Percentiles rank a stretch among this genome's conserved stretches.
Evolutionary conservation across 1,140 invertebrate species (phyloP).

Genomic region (Zaprionus africanus): DNA sequence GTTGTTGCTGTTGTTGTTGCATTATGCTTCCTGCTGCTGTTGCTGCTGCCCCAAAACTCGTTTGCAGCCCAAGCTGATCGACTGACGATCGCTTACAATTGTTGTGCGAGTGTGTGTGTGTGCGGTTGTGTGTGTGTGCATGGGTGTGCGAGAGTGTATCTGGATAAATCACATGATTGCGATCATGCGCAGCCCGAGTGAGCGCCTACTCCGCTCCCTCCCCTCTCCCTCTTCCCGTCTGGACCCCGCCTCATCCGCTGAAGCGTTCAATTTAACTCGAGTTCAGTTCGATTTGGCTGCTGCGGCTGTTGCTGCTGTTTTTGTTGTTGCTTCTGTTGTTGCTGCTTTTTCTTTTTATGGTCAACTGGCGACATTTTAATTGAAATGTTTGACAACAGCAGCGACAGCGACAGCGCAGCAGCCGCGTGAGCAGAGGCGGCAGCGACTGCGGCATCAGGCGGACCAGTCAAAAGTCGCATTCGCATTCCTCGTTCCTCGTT

Average conservation of each 20-base stretch:
- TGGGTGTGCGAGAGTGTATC: slow-evolving; percentile 20
- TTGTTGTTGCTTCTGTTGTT: slow-evolving; percentile 18
- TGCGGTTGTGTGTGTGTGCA: slow-evolving; percentile 16
- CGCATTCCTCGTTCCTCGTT: not conserved
- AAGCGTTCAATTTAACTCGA: slow-evolving; percentile 63
- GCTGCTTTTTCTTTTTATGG: slow-evolving; percentile 26
- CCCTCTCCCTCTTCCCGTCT: not conserved
- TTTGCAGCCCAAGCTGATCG: slow-evolving; percentile 46
- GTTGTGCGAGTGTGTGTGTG: not conserved
- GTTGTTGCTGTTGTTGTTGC: not conserved
- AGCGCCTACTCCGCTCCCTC: not conserved
- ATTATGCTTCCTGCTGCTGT: slow-evolving; percentile 23
- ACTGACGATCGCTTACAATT: slow-evolving; percentile 35
- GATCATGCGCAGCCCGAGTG: slow-evolving; percentile 65
- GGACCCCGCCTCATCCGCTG: slow-evolving; percentile 7
- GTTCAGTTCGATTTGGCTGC: slow-evolving; percentile 53
- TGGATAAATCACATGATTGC: slow-evolving; percentile 73
- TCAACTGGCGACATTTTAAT: slow-evolving; percentile 59
- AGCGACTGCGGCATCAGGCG: slow-evolving; percentile 5
- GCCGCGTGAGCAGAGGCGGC: not conserved
- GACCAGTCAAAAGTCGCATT: slow-evolving; percentile 8
- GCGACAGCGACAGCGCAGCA: slow-evolving; percentile 1
- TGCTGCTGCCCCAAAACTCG: slow-evolving; percentile 49
- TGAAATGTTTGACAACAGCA: slow-evolving; percentile 73
- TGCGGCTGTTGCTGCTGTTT: slow-evolving; percentile 12